Conservation (phyloP, 2,113 vertebrate genomes). For the Thunnus maccoyii region DNA sequence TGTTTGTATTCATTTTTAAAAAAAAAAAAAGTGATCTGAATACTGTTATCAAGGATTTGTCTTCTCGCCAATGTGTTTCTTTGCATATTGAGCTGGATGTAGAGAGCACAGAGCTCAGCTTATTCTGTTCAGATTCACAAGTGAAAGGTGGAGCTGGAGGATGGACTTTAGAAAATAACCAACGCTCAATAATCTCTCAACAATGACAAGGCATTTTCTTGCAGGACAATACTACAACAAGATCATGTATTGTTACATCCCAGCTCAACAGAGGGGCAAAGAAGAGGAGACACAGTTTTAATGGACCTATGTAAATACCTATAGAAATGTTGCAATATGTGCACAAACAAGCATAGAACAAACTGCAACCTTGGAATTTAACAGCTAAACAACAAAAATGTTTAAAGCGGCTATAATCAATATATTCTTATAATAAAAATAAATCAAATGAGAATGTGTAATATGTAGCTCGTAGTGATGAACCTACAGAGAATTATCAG, state of each 20-base stretch:
- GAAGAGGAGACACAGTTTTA: not conserved
- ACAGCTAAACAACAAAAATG: too few relatives aligned
- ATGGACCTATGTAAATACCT: not conserved
- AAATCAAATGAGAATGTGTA: too few relatives aligned
- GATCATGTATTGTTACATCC: not conserved
- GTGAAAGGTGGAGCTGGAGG: constrained; percentile 23
- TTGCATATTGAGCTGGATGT: not conserved
- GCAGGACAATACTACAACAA: constrained; percentile 22
- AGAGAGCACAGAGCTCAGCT: constrained; percentile 20
- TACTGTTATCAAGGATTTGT: constrained; percentile 18
- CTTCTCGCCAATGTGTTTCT: not conserved
- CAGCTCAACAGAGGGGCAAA: not conserved
- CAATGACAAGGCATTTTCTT: constrained; percentile 11
- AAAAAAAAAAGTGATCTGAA: constrained; percentile 38
- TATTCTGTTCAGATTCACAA: not conserved
- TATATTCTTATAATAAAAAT: too few relatives aligned
- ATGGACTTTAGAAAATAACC: constrained; percentile 11
- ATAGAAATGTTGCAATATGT: too few relatives aligned
- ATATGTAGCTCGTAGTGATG: too few relatives aligned
- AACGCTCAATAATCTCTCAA: constrained; percentile 2
- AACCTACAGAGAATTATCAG: too few relatives aligned
- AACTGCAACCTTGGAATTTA: too few relatives aligned
- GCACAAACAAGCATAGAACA: too few relatives aligned
- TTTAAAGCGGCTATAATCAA: too few relatives aligned
- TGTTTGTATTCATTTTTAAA: constrained; percentile 17